Conservation (phyloP, 2,113 vertebrate species). For the Mirounga angustirostris region DNA sequence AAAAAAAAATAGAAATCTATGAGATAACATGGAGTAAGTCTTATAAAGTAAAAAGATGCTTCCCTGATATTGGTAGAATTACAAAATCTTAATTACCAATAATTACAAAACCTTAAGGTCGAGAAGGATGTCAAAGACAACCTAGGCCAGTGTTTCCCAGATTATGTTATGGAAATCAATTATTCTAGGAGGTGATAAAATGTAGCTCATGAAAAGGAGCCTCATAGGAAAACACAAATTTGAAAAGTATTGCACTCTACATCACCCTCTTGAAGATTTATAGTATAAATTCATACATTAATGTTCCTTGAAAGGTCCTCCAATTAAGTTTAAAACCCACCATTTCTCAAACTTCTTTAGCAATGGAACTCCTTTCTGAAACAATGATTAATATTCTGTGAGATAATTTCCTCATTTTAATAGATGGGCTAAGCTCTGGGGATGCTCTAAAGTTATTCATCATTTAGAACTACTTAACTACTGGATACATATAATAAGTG, state of each 20-base stretch:
- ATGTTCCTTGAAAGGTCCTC: neutral
- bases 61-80: neutral
- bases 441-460: neutral
- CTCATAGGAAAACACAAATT: neutral
- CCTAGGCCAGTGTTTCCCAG: neutral
- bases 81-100: slow-evolving; percentile 11
- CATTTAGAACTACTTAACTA: slow-evolving; percentile 47
- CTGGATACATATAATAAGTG: neutral
- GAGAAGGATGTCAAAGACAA: neutral
- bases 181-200: neutral
- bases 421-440: neutral
- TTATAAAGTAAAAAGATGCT: slow-evolving; percentile 1
- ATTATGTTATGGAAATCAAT: slow-evolving; percentile 35
- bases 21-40: slow-evolving; percentile 5
- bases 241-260: neutral
- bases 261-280: neutral
- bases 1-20: neutral
- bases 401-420: slow-evolving; percentile 26
- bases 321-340: neutral
- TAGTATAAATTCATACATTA: slow-evolving; percentile 10
- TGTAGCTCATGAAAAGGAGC: neutral
- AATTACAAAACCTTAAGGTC: slow-evolving; percentile 41
- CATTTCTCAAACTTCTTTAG: slow-evolving; percentile 50
- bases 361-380: neutral
- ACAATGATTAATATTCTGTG: neutral